Conservation (phyloP, 1,140 invertebrate genomes). For the Brachionus sp. region DNA sequence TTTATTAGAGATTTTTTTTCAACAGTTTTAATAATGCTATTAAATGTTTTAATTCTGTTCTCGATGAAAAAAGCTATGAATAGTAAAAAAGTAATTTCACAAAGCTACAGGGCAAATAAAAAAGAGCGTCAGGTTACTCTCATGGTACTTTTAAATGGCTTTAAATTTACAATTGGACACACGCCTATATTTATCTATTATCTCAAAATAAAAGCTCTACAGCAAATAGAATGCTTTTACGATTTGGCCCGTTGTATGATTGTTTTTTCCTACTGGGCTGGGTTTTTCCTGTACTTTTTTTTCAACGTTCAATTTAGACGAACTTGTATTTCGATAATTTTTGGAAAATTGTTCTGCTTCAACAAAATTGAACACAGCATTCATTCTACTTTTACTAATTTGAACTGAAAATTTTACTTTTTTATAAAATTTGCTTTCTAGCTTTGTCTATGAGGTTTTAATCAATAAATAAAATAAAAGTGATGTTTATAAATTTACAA, state of each 20-base stretch:
- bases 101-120: not conserved
- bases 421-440: no score
- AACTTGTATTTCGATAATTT: not conserved
- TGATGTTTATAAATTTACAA: no score
- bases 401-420: no score
- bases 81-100: not conserved
- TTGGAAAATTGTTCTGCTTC: not conserved
- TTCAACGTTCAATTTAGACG: not conserved
- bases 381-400: no score
- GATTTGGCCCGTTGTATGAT: not conserved
- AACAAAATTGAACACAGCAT: not conserved
- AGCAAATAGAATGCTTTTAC: not conserved
- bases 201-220: not conserved
- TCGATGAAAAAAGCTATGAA: not conserved
- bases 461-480: no score
- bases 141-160: not conserved
- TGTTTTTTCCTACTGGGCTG: not conserved
- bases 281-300: conserved; percentile 20
- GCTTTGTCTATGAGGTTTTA: no score
- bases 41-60: not conserved
- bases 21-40: not conserved
- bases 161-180: not conserved
- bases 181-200: conserved; percentile 6
- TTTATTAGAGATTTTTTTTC: not conserved
- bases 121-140: not conserved